Base-by-base conservation (phyloP, 2,888 invertebrate species). In the Catocala nupta region DNA sequence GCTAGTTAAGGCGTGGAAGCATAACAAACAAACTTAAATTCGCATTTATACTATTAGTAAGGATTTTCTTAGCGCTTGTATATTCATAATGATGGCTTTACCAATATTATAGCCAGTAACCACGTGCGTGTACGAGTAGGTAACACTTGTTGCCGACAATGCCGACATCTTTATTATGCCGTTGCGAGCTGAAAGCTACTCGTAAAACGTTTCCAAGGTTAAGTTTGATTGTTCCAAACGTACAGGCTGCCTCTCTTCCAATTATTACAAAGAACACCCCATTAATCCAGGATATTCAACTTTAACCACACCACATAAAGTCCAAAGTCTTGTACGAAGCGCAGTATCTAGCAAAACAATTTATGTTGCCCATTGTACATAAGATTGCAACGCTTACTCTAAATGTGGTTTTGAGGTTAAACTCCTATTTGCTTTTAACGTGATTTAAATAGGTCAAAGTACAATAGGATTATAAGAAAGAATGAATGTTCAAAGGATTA, bases 151-250 rank as follows among this genome's bases (percentile, higher is more conserved):
- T 90, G 88, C 85, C 75, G 82, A 87, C 82, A 82, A 87, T 88
- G 85, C 85, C 76, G 84, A 88, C 83, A 83, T 87, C 85, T 91
- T 90, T 91, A 90, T 89, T 84, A 80, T 85, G 73, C 70, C 70
- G 73, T 72, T 78, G 77, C 78, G 79, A 82, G 79, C 84, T 82
- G 84, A 85, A 82, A 85, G 81, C 81, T 77, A 82, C 82, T 88
- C 88, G 85, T 90, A 90, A 91, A 91, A 82, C 73, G 80, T 76
- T 87, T 65, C 80, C 90, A 91, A 92, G 91, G 92, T 90, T 87
- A 89, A 83, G 76, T 90, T 87, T 90, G 88, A 91, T 90, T 91
- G 90, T 91, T 90, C 76, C 77, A 78, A 81, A 80, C 77, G 75
- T 78, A 76, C 66, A 71, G 61, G 49, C 71, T 71, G 68, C 71